Evolutionary conservation across 2,888 invertebrate species (phyloP).

Genomic region (Serrognathus titanus): DNA sequence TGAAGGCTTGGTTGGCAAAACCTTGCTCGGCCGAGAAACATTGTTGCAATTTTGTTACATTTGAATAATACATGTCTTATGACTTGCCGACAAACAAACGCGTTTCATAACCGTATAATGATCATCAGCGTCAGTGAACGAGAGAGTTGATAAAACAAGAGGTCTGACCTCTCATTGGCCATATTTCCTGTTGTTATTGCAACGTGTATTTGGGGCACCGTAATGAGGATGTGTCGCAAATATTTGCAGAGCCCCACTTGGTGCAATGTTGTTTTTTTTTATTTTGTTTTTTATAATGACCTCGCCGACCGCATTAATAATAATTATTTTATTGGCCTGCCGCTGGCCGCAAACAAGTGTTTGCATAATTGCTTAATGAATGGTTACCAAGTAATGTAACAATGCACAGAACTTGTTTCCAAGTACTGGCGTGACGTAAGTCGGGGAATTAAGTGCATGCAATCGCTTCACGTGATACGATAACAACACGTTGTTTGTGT

Average conservation of each 20-base stretch:
- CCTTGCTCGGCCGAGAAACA: no score
- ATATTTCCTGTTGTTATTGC: no score
- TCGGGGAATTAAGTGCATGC: no score
- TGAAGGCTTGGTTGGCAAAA: no score
- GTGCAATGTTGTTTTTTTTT: background rate
- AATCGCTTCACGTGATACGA: no score
- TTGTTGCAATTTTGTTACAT: no score
- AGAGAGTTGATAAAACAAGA: background rate
- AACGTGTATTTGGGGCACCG: background rate
- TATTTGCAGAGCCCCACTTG: background rate
- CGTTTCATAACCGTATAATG: background rate
- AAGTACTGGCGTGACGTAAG: no score
- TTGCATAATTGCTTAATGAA: no score
- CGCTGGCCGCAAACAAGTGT: background rate
- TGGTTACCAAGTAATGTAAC: no score
- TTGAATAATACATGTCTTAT: background rate
- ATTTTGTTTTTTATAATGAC: background rate
- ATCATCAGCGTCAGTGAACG: background rate
- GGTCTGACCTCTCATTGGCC: background rate
- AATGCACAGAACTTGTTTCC: no score
- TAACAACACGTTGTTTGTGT: no score
- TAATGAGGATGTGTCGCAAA: slow-evolving; percentile 5
- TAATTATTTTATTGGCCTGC: background rate
- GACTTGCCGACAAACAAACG: background rate
- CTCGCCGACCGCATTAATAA: background rate